Base-by-base conservation (phyloP, 2,113 vertebrate species). In the Ciconia stormi region DNA sequence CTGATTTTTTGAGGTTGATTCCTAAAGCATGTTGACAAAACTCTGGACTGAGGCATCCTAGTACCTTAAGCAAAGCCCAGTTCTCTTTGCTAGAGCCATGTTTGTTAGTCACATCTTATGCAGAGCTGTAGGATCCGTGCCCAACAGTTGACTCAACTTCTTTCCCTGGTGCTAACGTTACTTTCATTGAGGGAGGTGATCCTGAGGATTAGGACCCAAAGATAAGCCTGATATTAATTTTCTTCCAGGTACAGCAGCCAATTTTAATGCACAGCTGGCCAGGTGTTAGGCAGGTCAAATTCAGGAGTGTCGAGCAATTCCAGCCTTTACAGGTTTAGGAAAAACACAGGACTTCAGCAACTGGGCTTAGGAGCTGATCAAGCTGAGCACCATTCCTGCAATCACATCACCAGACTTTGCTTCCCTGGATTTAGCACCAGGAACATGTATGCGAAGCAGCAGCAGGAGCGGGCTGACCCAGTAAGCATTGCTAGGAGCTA, bases 351-450 rank as follows among this genome's bases (percentile, higher is more conserved):
- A 80, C 59, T 79, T 65, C 20, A 76, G 56, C 58, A 77, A 12
- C 32, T 11, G 25, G 36, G 63, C 52, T 87, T 30, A 46, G 52
- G 65, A 93, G 42, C 36, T 26, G 27, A 65, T 27, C 58, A 49
- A 84, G 69, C 74, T 22, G 50, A 95, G 74, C 55, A 77, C 59
- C 29, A 13, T 36, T 90, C 59, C 79, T 78, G 27, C 82, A 90
- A 8, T 49, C 47, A 13, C 9, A 0, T 80, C 82, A 77, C 42
- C 70, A 78, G 74, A 49, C 30, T 65, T 80, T 22, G 36, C 55
- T 71, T 81, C 55, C 69, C 67, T 47, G 90, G 82, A 87, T 94
- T 96, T 92, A 93, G 32, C 82, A 52, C 38, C 50, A 47, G 88
- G 58, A 96, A 88, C 36, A 42, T 0, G 20, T 13, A 70, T 10